Conservation (phyloP, 2,797 vertebrate species). For the Enteromius treurensis region DNA sequence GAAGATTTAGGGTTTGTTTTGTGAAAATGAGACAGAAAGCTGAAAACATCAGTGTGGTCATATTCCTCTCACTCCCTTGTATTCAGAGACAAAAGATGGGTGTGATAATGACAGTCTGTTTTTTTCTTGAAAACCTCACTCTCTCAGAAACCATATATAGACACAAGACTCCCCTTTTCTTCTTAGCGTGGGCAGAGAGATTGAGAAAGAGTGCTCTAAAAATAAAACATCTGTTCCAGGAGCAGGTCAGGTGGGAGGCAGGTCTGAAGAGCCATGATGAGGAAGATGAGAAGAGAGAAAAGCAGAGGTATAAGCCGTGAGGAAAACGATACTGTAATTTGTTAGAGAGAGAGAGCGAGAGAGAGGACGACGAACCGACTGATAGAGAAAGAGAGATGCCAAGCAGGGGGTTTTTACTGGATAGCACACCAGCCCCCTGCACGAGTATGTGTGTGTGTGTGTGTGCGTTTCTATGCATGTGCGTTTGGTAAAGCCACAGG, state of each 20-base stretch:
- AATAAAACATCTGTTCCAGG: constrained; percentile 80
- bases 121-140: constrained; percentile 59
- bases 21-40: constrained; percentile 20
- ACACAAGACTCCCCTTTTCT: constrained; percentile 62
- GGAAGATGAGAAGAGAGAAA: constrained; percentile 60
- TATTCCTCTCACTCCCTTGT: constrained; percentile 34
- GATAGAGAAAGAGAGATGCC: constrained; percentile 21
- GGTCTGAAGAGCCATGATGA: constrained; percentile 62
- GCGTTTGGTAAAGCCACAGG: constrained; percentile 35
- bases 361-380: background rate
- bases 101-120: constrained; percentile 46
- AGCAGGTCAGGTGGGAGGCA: constrained; percentile 74
- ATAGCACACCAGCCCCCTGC: constrained; percentile 1
- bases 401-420: background rate
- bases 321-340: constrained; percentile 22
- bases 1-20: background rate
- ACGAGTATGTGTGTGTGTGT: constrained; percentile 28
- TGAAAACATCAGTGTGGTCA: constrained; percentile 16
- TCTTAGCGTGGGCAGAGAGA: constrained; percentile 64
- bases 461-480: constrained; percentile 31
- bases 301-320: constrained; percentile 39
- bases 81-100: constrained; percentile 41
- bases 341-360: constrained; percentile 15
- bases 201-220: constrained; percentile 70
- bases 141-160: constrained; percentile 66